These are phyloP conservation scores for Caloenas nicobarica DNA, from an alignment of 2,113 vertebrate species.

Conservation along the genomic window DNA sequence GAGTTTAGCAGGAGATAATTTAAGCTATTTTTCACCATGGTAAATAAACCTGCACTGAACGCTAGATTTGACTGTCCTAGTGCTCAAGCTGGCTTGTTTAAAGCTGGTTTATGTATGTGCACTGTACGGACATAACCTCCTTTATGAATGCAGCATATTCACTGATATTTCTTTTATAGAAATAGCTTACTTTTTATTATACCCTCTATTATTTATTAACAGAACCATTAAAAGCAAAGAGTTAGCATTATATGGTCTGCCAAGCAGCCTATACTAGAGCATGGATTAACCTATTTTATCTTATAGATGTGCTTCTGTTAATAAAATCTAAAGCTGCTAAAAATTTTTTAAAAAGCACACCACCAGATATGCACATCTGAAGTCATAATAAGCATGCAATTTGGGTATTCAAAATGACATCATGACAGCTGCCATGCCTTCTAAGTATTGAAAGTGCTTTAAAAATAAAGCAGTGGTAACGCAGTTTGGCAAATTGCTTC, in stretches of 20 bases:
- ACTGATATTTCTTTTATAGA: constrained; percentile 3
- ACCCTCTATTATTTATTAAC: constrained; percentile 42
- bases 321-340: constrained; percentile 37
- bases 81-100: background rate
- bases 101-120: background rate
- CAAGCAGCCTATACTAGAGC: constrained; percentile 10
- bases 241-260: constrained; percentile 39
- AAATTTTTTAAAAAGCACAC: background rate
- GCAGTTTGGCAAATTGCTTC: constrained; percentile 48
- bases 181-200: constrained; percentile 52
- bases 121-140: background rate
- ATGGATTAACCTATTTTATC: constrained; percentile 41
- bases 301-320: background rate
- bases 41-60: constrained; percentile 41
- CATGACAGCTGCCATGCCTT: constrained; percentile 35
- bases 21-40: constrained; percentile 47
- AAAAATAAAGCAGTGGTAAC: constrained; percentile 53
- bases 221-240: constrained; percentile 31
- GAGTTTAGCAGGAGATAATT: constrained; percentile 47
- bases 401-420: constrained; percentile 52
- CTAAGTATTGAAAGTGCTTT: constrained; percentile 48
- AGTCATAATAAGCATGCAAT: constrained; percentile 49
- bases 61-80: background rate
- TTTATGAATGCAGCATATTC: constrained; percentile 22
- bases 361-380: constrained; percentile 32